These are phyloP conservation scores for Hymenochirus boettgeri DNA, from an alignment of 2,113 vertebrate species.

Conservation along the genomic window DNA sequence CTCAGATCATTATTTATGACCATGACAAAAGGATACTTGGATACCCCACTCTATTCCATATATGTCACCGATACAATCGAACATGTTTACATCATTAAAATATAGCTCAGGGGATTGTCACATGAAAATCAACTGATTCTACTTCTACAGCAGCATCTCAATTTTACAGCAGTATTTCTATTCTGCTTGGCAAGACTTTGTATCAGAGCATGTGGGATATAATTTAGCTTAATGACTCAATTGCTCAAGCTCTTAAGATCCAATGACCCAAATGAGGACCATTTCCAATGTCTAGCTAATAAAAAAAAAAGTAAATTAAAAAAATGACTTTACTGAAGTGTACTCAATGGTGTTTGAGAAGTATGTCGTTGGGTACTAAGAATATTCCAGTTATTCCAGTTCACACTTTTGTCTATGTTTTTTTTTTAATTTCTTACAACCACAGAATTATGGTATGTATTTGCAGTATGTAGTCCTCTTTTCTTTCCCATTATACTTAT, in stretches of 20 bases:
- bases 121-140: slow-evolving; percentile 10
- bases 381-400: too few species aligned
- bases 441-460: too few species aligned
- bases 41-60: slow-evolving; percentile 7
- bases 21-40: neutral
- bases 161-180: slow-evolving; percentile 18
- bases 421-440: too few species aligned
- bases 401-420: too few species aligned
- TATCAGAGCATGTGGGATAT: neutral
- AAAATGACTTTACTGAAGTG: neutral
- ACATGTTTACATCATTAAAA: slow-evolving; percentile 15
- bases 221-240: neutral
- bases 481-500: too few species aligned
- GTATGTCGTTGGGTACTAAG: too few species aligned
- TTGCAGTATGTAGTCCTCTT: too few species aligned
- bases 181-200: slow-evolving; percentile 8
- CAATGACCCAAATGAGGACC: slow-evolving; percentile 3
- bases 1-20: neutral
- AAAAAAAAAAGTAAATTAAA: neutral
- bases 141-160: slow-evolving; percentile 7
- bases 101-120: slow-evolving; percentile 4
- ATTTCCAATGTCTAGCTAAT: slow-evolving; percentile 2
- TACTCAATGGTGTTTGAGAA: too few species aligned
- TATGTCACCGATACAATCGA: neutral
- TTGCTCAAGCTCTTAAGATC: neutral